Evolutionary conservation across 2,113 vertebrate genomes (phyloP).

Genomic region (Grantiella picta): DNA sequence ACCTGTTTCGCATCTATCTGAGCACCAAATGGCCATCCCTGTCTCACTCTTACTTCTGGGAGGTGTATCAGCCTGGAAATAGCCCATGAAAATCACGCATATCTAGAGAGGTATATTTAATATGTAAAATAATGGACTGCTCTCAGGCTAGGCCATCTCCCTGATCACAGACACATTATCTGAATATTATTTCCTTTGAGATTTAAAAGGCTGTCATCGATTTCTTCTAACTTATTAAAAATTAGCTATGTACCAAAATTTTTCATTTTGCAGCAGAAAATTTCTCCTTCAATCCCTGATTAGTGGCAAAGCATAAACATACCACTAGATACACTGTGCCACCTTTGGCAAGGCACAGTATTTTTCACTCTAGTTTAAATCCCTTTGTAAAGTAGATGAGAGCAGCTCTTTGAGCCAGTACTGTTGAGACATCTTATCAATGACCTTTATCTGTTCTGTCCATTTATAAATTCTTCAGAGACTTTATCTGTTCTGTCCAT

Average conservation of each 20-base stretch:
- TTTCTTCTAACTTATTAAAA: background rate
- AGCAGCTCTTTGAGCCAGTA: background rate
- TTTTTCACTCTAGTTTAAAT: background rate
- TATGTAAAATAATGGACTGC: background rate
- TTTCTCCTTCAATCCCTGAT: background rate
- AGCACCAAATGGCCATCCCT: background rate
- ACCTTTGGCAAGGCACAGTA: background rate
- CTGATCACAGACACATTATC: background rate
- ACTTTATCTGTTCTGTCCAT: background rate
- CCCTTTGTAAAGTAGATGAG: background rate
- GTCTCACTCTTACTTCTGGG: background rate
- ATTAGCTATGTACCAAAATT: accelerated
- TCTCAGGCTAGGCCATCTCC: background rate
- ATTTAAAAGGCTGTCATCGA: background rate
- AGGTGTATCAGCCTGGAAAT: background rate
- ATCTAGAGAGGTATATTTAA: background rate
- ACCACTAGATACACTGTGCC: background rate
- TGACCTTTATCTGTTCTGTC: background rate
- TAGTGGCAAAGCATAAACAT: background rate
- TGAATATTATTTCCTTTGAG: background rate
- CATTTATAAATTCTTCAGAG: background rate
- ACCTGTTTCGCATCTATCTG: background rate
- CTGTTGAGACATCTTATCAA: background rate
- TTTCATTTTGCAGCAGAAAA: background rate
- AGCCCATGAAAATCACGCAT: background rate